phyloP scores from a whole-genome alignment of 2,113 vertebrate genomes.

The Actinemys pallida region DNA sequence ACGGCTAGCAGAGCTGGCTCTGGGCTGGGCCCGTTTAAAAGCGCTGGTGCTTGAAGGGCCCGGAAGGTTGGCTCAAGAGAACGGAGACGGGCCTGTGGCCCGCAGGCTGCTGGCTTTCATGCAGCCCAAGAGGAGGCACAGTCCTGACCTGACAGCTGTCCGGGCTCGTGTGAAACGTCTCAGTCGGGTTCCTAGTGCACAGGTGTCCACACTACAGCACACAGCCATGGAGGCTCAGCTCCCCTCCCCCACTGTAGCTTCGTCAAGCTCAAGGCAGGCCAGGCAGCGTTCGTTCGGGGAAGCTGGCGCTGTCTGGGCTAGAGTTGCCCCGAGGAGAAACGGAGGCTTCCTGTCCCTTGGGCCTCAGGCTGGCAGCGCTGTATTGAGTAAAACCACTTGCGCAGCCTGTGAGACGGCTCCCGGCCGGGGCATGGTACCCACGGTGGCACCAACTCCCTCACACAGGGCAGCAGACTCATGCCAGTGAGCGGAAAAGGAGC shows the following conservation, averaged over 20 bases:
- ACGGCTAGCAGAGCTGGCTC: background rate
- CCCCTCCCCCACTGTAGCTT: background rate
- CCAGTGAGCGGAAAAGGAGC: background rate
- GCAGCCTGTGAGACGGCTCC: background rate
- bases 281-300: background rate
- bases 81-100: background rate
- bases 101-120: background rate
- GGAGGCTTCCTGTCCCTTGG: background rate
- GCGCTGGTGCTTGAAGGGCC: background rate
- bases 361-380: background rate
- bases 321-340: background rate
- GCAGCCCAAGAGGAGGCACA: background rate
- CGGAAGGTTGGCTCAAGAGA: background rate
- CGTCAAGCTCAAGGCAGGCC: rapidly evolving
- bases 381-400: background rate
- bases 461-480: background rate
- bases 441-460: background rate
- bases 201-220: background rate
- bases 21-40: background rate
- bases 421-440: background rate
- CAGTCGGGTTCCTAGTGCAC: rapidly evolving
- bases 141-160: background rate
- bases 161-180: rapidly evolving
- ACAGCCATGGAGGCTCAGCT: background rate
- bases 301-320: background rate